Evolutionary conservation across 2,113 vertebrate species (phyloP).

Genomic region (Psittacula cyanocephala): DNA sequence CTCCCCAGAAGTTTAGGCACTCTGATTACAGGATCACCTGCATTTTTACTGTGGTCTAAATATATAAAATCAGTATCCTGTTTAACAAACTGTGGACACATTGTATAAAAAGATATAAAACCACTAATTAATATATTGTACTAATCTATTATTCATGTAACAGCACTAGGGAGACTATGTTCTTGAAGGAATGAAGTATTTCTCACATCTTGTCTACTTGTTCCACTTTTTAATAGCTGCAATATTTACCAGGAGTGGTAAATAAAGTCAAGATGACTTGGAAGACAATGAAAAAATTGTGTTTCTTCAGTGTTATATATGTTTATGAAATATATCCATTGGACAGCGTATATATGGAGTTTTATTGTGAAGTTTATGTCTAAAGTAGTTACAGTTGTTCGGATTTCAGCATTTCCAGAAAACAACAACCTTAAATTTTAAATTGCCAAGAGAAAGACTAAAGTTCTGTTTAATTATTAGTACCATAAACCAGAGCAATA

Average conservation of each 20-base stretch:
- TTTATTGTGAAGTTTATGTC: neutral
- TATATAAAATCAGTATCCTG: neutral
- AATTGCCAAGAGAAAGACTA: conserved; percentile 10
- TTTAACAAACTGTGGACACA: neutral
- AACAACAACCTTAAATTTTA: neutral
- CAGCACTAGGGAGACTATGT: neutral
- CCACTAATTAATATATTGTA: conserved; percentile 1
- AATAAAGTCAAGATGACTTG: neutral
- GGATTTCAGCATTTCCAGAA: neutral
- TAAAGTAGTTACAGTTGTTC: neutral
- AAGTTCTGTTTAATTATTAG: conserved; percentile 76
- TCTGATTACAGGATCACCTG: neutral
- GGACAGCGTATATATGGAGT: neutral
- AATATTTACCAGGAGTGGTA: neutral
- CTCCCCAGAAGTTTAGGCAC: neutral
- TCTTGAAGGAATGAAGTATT: conserved; percentile 13
- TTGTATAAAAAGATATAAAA: conserved; percentile 11
- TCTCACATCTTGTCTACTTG: conserved; percentile 2
- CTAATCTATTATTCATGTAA: conserved; percentile 53
- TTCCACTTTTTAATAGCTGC: neutral
- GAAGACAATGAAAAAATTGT: neutral
- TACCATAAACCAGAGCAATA: conserved; percentile 67
- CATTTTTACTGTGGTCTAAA: neutral
- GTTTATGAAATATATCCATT: neutral
- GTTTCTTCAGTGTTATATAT: neutral